phyloP scores from a whole-genome alignment of 2,797 vertebrate genomes.

The Nyctalus aviator region DNA sequence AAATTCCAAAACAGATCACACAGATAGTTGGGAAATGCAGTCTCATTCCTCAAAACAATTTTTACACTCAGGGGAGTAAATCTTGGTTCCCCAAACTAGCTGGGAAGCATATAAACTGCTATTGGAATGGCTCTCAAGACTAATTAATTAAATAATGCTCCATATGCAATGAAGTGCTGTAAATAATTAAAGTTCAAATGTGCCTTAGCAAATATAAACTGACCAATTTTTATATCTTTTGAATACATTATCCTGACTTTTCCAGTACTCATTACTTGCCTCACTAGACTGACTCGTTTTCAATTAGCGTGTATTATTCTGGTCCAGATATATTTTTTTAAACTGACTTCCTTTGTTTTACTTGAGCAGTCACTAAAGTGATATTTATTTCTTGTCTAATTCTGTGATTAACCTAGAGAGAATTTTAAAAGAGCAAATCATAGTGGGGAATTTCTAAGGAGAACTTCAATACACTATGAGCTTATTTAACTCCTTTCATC shows the following conservation, averaged over 20 bases:
- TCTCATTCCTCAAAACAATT: slow-evolving; percentile 23
- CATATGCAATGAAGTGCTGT: slow-evolving; percentile 66
- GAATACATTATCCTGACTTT: slow-evolving; percentile 75
- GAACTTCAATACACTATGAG: slow-evolving; percentile 52
- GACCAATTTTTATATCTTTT: slow-evolving; percentile 75
- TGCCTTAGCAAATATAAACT: slow-evolving; percentile 78
- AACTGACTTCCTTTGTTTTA: slow-evolving; percentile 79
- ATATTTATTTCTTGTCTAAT: slow-evolving; percentile 81
- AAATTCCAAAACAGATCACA: slow-evolving; percentile 1
- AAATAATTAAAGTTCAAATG: slow-evolving; percentile 80
- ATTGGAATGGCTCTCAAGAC: slow-evolving; percentile 61
- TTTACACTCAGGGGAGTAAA: slow-evolving; percentile 25
- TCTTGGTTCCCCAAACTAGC: slow-evolving; percentile 62
- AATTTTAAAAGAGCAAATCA: slow-evolving; percentile 60
- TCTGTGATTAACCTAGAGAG: slow-evolving; percentile 66
- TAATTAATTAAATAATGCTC: slow-evolving; percentile 77
- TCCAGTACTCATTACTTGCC: slow-evolving; percentile 78
- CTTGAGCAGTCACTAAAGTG: slow-evolving; percentile 79
- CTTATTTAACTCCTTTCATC: slow-evolving; percentile 64
- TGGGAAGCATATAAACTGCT: slow-evolving; percentile 54
- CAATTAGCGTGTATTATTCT: slow-evolving; percentile 78
- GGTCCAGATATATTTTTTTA: slow-evolving; percentile 78
- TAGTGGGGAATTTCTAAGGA: slow-evolving; percentile 64
- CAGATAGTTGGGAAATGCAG: not conserved
- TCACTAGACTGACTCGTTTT: slow-evolving; percentile 76